Conservation (phyloP, 2,113 vertebrate species). For the Xenopus borealis region DNA sequence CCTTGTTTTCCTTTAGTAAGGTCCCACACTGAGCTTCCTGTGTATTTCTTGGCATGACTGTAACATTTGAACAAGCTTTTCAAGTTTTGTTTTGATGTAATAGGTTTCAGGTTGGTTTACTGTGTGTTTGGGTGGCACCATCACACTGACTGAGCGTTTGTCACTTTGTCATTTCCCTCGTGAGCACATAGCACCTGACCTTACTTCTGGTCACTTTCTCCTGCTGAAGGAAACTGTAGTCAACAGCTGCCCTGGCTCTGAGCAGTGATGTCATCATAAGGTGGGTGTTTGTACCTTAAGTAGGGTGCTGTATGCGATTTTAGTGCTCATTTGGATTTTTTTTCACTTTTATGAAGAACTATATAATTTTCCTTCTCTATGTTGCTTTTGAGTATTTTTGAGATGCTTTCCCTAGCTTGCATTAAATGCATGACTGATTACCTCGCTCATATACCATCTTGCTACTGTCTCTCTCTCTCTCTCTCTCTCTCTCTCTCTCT, state of each 20-base stretch:
- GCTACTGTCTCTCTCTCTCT: too few species aligned
- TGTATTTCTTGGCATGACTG: constrained; percentile 14
- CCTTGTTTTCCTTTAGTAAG: not conserved
- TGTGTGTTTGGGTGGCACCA: constrained; percentile 21
- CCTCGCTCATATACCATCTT: too few species aligned
- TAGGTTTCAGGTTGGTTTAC: not conserved
- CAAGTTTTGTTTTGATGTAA: constrained; percentile 3
- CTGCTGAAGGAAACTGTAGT: constrained; percentile 22
- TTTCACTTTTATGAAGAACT: too few species aligned
- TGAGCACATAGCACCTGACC: not conserved
- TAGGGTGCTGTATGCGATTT: not conserved
- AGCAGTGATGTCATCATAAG: constrained; percentile 19
- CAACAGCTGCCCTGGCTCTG: constrained; percentile 3
- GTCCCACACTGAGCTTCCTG: not conserved
- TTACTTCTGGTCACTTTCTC: constrained; percentile 28
- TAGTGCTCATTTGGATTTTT: too few species aligned
- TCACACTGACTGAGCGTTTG: constrained; percentile 11
- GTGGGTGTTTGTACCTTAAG: constrained; percentile 10
- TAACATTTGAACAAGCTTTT: constrained; percentile 17
- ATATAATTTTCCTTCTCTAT: too few species aligned
- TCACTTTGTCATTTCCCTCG: not conserved
- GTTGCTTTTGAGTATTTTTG: too few species aligned
- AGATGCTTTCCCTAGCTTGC: too few species aligned
- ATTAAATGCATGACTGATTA: too few species aligned
- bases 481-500: too few species aligned